A percentile compares a stretch with the other conserved stretches of the same genome.
Conservation (phyloP, 2,797 vertebrate genomes). For the Otus scops region DNA sequence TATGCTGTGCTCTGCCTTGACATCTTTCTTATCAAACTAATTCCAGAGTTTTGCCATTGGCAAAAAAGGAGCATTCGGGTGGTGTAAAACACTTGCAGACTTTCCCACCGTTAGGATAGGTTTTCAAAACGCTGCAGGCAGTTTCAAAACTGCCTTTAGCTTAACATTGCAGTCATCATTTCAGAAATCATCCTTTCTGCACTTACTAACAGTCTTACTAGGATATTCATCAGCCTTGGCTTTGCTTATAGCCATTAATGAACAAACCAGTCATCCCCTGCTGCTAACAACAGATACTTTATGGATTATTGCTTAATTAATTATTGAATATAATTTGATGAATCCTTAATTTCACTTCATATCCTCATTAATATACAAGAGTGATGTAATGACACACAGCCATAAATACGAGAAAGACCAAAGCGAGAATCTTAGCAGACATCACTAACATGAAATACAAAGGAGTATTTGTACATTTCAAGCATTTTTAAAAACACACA, state of each 20-base stretch:
- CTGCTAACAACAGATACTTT: slow-evolving; percentile 64
- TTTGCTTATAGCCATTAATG: slow-evolving; percentile 40
- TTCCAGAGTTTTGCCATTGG: slow-evolving; percentile 41
- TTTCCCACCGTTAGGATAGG: neutral
- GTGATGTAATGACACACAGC: neutral
- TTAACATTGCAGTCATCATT: neutral
- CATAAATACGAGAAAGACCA: neutral
- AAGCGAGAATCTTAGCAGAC: slow-evolving; percentile 18
- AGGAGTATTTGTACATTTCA: neutral
- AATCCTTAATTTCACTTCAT: slow-evolving; percentile 28
- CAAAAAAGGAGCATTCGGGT: slow-evolving; percentile 18
- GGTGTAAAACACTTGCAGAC: neutral
- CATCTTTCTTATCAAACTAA: slow-evolving; percentile 31
- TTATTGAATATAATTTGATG: slow-evolving; percentile 21
- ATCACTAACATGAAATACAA: slow-evolving; percentile 6
- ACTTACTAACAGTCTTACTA: slow-evolving; percentile 46
- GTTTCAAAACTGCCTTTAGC: neutral
- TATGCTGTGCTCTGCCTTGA: neutral
- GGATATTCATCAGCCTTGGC: slow-evolving; percentile 47
- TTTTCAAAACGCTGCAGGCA: slow-evolving; percentile 18
- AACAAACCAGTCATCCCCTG: slow-evolving; percentile 10
- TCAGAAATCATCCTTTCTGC: slow-evolving; percentile 51
- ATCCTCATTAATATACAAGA: slow-evolving; percentile 22
- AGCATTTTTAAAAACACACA: slow-evolving; percentile 1
- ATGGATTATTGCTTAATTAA: slow-evolving; percentile 66